Conservation (phyloP, 2,797 vertebrate genomes). For the Rhadinocentrus ornatus region DNA sequence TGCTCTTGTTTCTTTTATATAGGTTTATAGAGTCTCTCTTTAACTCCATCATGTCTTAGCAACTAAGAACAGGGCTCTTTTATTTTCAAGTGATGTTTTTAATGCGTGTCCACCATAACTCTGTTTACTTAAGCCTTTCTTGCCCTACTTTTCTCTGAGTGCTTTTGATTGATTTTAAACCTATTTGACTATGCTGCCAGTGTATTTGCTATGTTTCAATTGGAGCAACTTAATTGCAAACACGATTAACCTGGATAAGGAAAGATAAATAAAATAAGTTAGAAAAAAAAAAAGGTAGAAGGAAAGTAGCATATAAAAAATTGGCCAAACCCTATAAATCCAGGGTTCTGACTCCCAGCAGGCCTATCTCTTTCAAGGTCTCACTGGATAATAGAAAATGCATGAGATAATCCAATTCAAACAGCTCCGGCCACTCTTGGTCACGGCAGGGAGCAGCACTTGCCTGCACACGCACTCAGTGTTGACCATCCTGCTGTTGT, state of each 20-base stretch:
- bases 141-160: constrained; percentile 40
- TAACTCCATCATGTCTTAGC: neutral
- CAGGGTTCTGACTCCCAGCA: constrained; percentile 51
- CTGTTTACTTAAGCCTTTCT: constrained; percentile 16
- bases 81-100: constrained; percentile 16
- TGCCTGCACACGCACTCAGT: constrained; percentile 24
- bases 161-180: constrained; percentile 37
- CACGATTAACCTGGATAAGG: constrained; percentile 52
- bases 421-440: constrained; percentile 62
- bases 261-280: constrained; percentile 48
- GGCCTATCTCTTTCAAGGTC: constrained; percentile 68
- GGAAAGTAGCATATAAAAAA: constrained; percentile 44
- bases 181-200: constrained; percentile 36
- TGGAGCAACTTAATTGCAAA: constrained; percentile 30
- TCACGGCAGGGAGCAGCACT: constrained; percentile 49
- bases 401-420: constrained; percentile 78
- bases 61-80: neutral
- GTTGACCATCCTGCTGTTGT: constrained; percentile 47
- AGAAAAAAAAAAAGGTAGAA: too few relatives aligned
- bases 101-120: constrained; percentile 23
- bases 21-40: neutral
- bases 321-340: constrained; percentile 53
- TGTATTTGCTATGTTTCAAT: constrained; percentile 8
- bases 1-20: neutral
- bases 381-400: constrained; percentile 73